A percentile compares a stretch with the other conserved stretches of the same genome.
These are phyloP conservation scores for Aphelenchoides bicaudatus DNA, from an alignment of 2,888 invertebrate genomes.

Conservation along the genomic window DNA sequence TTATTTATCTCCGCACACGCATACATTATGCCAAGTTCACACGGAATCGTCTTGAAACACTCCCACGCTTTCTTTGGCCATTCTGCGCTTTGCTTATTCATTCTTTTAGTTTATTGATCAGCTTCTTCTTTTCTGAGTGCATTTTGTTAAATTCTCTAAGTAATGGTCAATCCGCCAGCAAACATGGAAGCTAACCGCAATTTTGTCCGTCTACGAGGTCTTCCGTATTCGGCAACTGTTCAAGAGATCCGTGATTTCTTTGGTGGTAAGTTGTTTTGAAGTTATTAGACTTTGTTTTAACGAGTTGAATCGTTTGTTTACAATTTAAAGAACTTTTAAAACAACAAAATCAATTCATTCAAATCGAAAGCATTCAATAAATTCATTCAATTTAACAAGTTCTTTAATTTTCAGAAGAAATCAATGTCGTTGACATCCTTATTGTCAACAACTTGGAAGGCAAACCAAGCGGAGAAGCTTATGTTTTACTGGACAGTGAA, in stretches of 20 bases:
- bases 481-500: constrained; percentile 33
- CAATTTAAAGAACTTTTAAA: not conserved
- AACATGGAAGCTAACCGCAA: not conserved
- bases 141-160: too few relatives aligned
- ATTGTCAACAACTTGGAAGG: constrained; percentile 34
- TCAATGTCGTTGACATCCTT: constrained; percentile 31
- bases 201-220: constrained; percentile 46
- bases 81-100: too few relatives aligned
- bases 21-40: too few relatives aligned
- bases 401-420: constrained; percentile 22
- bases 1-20: too few relatives aligned
- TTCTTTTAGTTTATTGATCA: too few relatives aligned
- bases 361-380: not conserved
- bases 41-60: too few relatives aligned
- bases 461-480: constrained; percentile 51
- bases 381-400: not conserved
- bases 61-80: too few relatives aligned
- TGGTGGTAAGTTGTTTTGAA: constrained; percentile 29
- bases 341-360: not conserved
- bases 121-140: too few relatives aligned
- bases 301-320: not conserved
- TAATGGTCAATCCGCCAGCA: too few relatives aligned
- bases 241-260: constrained; percentile 46
- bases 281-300: constrained; percentile 20
- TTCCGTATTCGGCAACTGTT: constrained; percentile 45